These are phyloP conservation scores for Tetheella fluctuosa DNA, from an alignment of 2,888 invertebrate genomes.

Conservation along the genomic window DNA sequence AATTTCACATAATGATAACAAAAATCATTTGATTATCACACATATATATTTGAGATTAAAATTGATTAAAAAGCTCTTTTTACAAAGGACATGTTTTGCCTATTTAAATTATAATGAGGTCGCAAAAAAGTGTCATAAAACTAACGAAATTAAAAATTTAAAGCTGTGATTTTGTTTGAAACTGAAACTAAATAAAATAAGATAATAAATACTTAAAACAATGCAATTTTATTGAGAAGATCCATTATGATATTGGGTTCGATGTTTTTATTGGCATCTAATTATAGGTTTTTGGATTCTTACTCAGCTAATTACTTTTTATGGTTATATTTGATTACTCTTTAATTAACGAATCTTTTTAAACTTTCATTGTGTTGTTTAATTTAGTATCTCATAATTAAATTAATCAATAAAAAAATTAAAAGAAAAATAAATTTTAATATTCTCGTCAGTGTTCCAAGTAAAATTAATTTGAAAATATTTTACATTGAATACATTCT, in stretches of 20 bases:
- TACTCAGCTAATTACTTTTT: neutral
- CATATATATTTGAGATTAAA: neutral
- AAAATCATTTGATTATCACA: neutral
- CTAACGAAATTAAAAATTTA: too few species aligned
- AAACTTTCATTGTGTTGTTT: neutral
- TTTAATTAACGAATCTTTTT: neutral
- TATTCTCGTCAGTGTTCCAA: neutral
- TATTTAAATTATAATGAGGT: neutral
- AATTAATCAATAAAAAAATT: neutral
- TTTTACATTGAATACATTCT: neutral
- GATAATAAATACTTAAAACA: neutral
- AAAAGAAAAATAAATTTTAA: neutral
- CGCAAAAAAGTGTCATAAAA: neutral
- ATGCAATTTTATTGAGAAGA: neutral
- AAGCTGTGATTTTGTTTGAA: neutral
- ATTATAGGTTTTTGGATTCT: neutral
- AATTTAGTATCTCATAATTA: neutral
- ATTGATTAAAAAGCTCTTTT: conserved; percentile 35
- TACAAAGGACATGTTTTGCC: conserved; percentile 21
- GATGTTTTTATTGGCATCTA: conserved; percentile 4
- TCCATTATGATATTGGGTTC: neutral
- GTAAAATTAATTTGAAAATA: neutral
- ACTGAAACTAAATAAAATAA: neutral
- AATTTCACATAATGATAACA: neutral
- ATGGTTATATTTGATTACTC: neutral